Evolutionary conservation across 1,140 invertebrate species (phyloP).

Genomic region (Eubasilissa regina): DNA sequence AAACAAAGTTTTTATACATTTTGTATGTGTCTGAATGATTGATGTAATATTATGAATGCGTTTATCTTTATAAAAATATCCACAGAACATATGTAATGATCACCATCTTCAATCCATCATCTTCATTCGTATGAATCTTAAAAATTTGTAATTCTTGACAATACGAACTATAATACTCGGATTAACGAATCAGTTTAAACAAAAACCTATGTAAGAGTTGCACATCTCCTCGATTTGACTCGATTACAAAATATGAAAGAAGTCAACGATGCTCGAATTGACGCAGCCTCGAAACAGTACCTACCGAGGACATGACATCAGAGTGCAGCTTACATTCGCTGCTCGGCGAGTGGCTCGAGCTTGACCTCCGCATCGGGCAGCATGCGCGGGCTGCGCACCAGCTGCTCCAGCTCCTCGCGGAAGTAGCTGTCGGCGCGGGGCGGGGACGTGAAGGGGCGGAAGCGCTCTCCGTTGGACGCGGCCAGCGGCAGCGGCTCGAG

Average conservation of each 20-base stretch:
- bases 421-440: slow-evolving; percentile 65
- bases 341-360: slow-evolving; percentile 64
- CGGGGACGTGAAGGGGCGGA: slow-evolving; percentile 69
- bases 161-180: slow-evolving; percentile 62
- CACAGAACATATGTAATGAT: too few species aligned
- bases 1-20: too few species aligned
- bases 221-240: too few species aligned
- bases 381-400: slow-evolving; percentile 33
- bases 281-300: background rate
- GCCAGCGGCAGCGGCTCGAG: slow-evolving; percentile 63
- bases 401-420: slow-evolving; percentile 52
- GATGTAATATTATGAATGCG: too few species aligned
- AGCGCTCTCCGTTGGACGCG: slow-evolving; percentile 62
- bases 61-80: too few species aligned
- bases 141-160: slow-evolving; percentile 34
- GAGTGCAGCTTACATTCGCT: background rate
- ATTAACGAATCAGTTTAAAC: slow-evolving; percentile 67
- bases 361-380: slow-evolving; percentile 59
- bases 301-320: background rate
- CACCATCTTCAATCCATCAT: too few species aligned
- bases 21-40: too few species aligned
- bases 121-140: slow-evolving; percentile 5
- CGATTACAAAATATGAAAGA: too few species aligned
- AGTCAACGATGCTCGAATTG: background rate
- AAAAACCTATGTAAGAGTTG: too few species aligned